Percentiles rank a stretch among this genome's conserved stretches.
Evolutionary conservation across 2,797 vertebrate genomes (phyloP).

Genomic region (Oreortyx pictus): DNA sequence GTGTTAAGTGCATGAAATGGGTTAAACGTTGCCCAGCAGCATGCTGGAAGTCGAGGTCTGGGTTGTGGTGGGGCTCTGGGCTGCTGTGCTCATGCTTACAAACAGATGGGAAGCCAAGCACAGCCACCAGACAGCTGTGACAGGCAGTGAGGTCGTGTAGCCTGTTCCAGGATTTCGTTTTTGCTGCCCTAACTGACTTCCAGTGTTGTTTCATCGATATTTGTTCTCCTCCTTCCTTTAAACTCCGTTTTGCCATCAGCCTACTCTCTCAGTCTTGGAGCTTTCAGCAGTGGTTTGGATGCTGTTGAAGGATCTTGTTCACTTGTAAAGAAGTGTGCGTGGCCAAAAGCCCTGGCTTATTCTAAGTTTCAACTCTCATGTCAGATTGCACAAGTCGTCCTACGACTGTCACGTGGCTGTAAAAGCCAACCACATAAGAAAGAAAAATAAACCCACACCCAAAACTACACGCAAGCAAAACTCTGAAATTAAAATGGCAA

Average conservation of each 20-base stretch:
- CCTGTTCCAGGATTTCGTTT: background rate
- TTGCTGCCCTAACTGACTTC: background rate
- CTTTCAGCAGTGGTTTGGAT: background rate
- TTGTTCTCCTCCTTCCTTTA: background rate
- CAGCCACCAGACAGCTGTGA: background rate
- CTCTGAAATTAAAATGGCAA: constrained; percentile 28
- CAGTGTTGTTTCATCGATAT: background rate
- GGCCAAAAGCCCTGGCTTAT: background rate
- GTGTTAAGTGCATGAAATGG: background rate
- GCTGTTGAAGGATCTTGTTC: background rate
- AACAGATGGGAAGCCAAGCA: fast-evolving
- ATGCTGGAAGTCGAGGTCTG: fast-evolving
- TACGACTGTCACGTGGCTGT: background rate
- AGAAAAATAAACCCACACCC: background rate
- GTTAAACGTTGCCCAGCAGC: background rate
- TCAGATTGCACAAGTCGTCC: background rate
- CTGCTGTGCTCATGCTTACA: background rate
- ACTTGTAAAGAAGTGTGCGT: background rate
- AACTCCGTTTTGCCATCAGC: background rate
- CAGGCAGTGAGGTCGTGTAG: fast-evolving
- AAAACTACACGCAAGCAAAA: background rate
- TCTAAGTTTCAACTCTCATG: background rate
- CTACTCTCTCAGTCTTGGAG: background rate
- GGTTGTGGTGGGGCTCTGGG: fast-evolving
- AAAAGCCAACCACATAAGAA: background rate